These are phyloP conservation scores for Geopemphigus sp. DNA, from an alignment of 1,140 invertebrate species.

Conservation along the genomic window DNA sequence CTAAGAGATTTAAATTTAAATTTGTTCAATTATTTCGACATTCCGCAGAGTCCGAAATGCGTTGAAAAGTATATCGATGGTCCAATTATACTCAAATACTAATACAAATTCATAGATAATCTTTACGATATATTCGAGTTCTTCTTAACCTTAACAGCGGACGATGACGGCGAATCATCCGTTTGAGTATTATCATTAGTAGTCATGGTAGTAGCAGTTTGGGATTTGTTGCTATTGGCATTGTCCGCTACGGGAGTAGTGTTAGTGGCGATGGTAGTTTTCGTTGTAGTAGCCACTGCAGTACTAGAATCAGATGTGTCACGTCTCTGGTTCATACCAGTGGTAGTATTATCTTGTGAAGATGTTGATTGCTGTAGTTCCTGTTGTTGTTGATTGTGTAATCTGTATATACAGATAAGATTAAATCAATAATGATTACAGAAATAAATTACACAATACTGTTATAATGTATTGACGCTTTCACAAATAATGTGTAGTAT, in stretches of 20 bases:
- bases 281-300: not conserved
- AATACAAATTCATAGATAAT: too few species aligned
- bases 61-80: too few species aligned
- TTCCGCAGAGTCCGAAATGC: too few species aligned
- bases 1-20: too few species aligned
- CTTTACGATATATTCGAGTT: too few species aligned
- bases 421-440: not conserved
- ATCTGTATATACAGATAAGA: not conserved
- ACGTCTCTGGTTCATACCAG: not conserved
- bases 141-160: not conserved
- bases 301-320: not conserved
- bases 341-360: not conserved
- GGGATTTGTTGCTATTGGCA: not conserved
- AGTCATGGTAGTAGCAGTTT: not conserved
- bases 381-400: not conserved
- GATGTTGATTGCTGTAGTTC: not conserved
- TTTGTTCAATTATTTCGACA: too few species aligned
- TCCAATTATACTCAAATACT: too few species aligned
- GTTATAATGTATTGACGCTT: too few species aligned
- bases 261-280: not conserved
- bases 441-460: too few species aligned
- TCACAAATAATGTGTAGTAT: too few species aligned
- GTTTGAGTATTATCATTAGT: not conserved
- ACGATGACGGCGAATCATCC: not conserved
- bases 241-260: not conserved